These are phyloP conservation scores for Beroe ovata DNA, from an alignment of 37 sponge, comb jelly and placozoan species.

Conservation along the genomic window DNA sequence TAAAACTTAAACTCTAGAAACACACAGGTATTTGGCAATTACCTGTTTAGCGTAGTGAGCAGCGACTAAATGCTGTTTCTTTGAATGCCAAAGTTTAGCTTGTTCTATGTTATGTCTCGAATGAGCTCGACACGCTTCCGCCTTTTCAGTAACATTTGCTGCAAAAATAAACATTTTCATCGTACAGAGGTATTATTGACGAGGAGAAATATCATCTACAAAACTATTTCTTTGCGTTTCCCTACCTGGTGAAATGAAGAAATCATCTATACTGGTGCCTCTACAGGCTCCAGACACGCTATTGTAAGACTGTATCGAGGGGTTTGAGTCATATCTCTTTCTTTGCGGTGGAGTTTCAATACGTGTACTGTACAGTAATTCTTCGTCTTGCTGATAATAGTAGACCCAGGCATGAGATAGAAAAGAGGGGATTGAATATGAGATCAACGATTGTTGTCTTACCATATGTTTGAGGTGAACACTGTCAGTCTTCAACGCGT, in stretches of 20 bases:
- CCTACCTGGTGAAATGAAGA: too few relatives aligned
- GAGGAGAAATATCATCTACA: too few relatives aligned
- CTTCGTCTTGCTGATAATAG: constrained; percentile 45
- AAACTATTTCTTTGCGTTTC: too few relatives aligned
- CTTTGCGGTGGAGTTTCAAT: neutral
- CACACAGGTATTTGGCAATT: neutral
- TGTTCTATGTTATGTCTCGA: constrained; percentile 21
- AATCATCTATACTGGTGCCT: too few relatives aligned
- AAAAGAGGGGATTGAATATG: too few relatives aligned
- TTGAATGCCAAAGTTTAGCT: constrained; percentile 32
- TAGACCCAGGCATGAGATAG: too few relatives aligned
- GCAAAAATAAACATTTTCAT: too few relatives aligned
- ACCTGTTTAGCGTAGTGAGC: constrained; percentile 43
- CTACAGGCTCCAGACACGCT: too few relatives aligned
- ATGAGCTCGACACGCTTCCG: neutral
- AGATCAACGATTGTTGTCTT: too few relatives aligned
- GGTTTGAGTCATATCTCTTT: too few relatives aligned
- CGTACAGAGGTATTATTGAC: too few relatives aligned
- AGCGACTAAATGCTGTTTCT: neutral
- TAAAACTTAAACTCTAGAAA: neutral
- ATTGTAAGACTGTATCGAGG: too few relatives aligned
- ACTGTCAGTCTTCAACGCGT: neutral
- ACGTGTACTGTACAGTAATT: neutral
- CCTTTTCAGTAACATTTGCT: neutral
- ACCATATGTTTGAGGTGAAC: neutral